Percentiles rank a stretch among this genome's conserved stretches.
Evolutionary conservation across 1,140 invertebrate species (phyloP).

Genomic region (Trachymyrmex septentrionalis): DNA sequence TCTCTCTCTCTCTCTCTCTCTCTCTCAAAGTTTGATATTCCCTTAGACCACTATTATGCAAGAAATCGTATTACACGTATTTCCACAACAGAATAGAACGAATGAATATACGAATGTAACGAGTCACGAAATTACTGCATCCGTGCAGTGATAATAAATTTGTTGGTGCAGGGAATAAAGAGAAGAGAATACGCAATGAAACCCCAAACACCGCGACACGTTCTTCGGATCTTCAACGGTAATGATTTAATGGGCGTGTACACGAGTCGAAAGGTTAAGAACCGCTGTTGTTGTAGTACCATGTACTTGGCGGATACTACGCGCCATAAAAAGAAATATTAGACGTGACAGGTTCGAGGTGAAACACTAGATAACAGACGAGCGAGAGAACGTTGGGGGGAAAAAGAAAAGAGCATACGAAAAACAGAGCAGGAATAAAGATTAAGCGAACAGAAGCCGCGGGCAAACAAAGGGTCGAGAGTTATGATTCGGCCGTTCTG

Average conservation of each 20-base stretch:
- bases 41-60: background rate
- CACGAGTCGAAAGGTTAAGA: constrained; percentile 44
- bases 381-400: constrained; percentile 19
- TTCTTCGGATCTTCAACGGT: background rate
- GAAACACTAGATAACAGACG: constrained; percentile 65
- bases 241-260: constrained; percentile 5
- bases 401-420: constrained; percentile 59
- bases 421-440: constrained; percentile 63
- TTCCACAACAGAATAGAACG: background rate
- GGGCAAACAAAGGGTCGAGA: constrained; percentile 71
- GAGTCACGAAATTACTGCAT: background rate
- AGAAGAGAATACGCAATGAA: background rate
- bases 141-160: background rate
- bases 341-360: constrained; percentile 46
- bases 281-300: constrained; percentile 12
- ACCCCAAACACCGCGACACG: too few species aligned
- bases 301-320: constrained; percentile 11
- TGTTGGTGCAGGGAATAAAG: background rate
- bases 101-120: too few species aligned
- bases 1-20: background rate
- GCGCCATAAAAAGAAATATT: constrained; percentile 14
- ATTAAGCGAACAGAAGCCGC: constrained; percentile 74
- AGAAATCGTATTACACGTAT: background rate
- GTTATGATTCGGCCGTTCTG: constrained; percentile 73
- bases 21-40: background rate